A percentile compares a stretch with the other conserved stretches of the same genome.
Conservation (phyloP, 2,888 invertebrate genomes). For the Girardia tigrina region DNA sequence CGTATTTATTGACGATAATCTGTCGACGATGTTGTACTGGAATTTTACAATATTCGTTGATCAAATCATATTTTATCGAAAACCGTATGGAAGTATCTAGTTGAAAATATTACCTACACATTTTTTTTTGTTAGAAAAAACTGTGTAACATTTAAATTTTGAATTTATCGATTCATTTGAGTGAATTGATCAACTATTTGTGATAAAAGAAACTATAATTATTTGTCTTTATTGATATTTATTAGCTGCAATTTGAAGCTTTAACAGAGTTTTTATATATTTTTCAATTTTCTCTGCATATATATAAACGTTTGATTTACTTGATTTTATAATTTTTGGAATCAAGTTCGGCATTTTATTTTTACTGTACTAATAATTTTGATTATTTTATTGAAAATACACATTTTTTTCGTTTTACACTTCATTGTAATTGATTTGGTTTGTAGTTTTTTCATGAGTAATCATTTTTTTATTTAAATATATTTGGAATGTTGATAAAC, state of each 20-base stretch:
- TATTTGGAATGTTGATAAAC: too few relatives aligned
- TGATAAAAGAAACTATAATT: background rate
- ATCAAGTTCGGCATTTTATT: background rate
- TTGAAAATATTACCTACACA: too few relatives aligned
- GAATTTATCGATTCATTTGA: too few relatives aligned
- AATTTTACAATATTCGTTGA: background rate
- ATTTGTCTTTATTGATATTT: background rate
- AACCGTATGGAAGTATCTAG: background rate
- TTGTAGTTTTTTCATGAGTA: too few relatives aligned
- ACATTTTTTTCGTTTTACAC: constrained; percentile 5
- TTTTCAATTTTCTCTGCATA: background rate
- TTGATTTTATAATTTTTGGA: background rate
- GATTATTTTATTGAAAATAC: background rate
- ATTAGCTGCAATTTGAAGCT: constrained; percentile 4
- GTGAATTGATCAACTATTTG: too few relatives aligned
- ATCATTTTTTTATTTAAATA: too few relatives aligned
- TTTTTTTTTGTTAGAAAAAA: too few relatives aligned
- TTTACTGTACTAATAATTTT: background rate
- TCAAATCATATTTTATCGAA: background rate
- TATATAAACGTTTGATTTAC: background rate
- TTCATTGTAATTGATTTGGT: too few relatives aligned
- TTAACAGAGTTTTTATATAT: background rate
- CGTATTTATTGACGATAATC: too few relatives aligned
- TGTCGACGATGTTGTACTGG: background rate
- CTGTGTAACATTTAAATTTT: too few relatives aligned